Conservation (phyloP, 2,113 vertebrate species). For the Serilophus lunatus region DNA sequence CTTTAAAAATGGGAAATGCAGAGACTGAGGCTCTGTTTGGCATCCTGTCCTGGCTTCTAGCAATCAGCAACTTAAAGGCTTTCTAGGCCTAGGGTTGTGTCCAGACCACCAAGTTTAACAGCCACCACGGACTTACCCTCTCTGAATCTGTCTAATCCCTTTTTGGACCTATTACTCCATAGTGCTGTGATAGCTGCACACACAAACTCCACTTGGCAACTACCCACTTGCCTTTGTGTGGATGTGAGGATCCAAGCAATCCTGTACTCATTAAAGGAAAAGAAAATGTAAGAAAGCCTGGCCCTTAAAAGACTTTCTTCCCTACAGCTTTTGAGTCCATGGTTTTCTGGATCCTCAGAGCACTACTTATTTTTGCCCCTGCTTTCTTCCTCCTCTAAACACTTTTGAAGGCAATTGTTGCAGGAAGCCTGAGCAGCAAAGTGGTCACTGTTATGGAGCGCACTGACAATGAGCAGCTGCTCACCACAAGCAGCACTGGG, state of each 20-base stretch:
- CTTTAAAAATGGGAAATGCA: conserved; percentile 18
- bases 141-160: conserved; percentile 30
- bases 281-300: neutral
- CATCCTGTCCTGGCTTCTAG: conserved; percentile 18
- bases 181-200: neutral
- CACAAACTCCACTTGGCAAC: neutral
- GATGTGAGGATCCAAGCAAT: neutral
- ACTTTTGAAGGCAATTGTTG: neutral
- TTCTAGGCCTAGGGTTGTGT: neutral
- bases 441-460: neutral
- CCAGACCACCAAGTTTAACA: conserved; percentile 57
- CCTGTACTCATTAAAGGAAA: neutral
- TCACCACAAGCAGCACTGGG: rapidly evolving
- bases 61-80: conserved; percentile 7
- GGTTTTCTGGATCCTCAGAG: neutral
- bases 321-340: neutral
- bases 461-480: neutral
- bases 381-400: neutral
- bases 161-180: neutral
- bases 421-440: neutral
- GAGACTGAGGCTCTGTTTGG: neutral
- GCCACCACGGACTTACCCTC: neutral
- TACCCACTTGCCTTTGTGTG: neutral
- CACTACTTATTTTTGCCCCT: neutral
- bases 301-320: neutral